A percentile compares a stretch with the other conserved stretches of the same genome.
These are phyloP conservation scores for Pyrgus malvae DNA, from an alignment of 2,888 invertebrate species.

Conservation along the genomic window DNA sequence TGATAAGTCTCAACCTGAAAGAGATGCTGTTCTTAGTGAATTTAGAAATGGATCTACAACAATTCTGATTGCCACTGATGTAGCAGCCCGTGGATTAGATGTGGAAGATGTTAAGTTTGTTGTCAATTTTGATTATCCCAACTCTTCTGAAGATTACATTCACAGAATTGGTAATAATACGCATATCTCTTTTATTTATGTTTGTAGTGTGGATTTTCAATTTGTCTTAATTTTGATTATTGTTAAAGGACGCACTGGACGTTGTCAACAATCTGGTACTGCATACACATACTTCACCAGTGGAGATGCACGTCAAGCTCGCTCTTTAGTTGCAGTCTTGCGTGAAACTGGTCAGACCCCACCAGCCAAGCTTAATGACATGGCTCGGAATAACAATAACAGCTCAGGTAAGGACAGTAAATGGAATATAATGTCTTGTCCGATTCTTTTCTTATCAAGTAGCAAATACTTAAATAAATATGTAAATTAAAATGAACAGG, in stretches of 20 bases:
- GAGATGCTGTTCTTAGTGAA: slow-evolving; percentile 94
- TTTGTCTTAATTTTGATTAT: too few relatives aligned
- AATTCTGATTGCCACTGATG: slow-evolving; percentile 97
- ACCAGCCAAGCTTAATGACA: slow-evolving; percentile 88
- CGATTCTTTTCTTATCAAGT: too few relatives aligned
- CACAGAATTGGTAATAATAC: slow-evolving; percentile 91
- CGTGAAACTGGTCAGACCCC: slow-evolving; percentile 96
- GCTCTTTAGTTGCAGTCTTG: slow-evolving; percentile 94
- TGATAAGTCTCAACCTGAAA: slow-evolving; percentile 96
- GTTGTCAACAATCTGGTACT: slow-evolving; percentile 95
- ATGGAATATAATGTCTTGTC: too few relatives aligned
- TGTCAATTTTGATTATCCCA: slow-evolving; percentile 98
- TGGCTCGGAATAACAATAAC: slow-evolving; percentile 83
- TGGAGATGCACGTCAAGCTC: slow-evolving; percentile 94
- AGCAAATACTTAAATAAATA: too few relatives aligned
- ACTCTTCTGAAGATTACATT: slow-evolving; percentile 98
- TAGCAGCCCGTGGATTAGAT: slow-evolving; percentile 94
- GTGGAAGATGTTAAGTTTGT: slow-evolving; percentile 99
- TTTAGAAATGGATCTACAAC: slow-evolving; percentile 94
- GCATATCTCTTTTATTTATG: too few relatives aligned
- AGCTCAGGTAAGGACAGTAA: slow-evolving; percentile 59
- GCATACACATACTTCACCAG: slow-evolving; percentile 98
- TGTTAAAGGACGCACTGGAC: slow-evolving; percentile 88
- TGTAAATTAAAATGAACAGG: slow-evolving; percentile 54
- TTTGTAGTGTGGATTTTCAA: too few relatives aligned